Evolutionary conservation across 2,113 vertebrate species (phyloP).

Genomic region (Odontophorus gujanensis): DNA sequence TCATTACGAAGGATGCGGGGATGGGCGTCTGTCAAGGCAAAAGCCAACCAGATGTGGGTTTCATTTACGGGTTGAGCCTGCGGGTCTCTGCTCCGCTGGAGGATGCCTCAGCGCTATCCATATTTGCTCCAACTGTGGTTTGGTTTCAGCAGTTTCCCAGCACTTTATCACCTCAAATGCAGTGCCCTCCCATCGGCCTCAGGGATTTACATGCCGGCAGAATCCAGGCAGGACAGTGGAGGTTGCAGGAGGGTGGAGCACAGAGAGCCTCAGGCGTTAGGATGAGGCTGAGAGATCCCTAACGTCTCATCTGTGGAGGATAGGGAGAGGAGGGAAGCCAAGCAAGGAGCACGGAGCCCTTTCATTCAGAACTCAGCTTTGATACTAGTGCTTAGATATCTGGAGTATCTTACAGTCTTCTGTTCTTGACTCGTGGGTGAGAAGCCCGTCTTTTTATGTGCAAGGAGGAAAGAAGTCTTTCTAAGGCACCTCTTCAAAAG

Average conservation of each 20-base stretch:
- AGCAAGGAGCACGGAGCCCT: accelerated
- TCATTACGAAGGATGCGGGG: background rate
- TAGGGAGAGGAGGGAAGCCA: background rate
- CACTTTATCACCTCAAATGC: background rate
- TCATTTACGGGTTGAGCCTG: background rate
- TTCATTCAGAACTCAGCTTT: background rate
- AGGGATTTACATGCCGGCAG: accelerated
- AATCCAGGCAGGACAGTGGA: background rate
- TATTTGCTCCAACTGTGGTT: background rate
- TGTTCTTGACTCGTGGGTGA: background rate
- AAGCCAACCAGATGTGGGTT: background rate
- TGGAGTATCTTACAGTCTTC: background rate
- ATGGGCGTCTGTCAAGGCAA: accelerated
- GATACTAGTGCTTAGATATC: background rate
- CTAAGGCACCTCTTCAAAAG: background rate
- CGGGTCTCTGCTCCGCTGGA: too few species aligned
- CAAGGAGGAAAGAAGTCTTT: background rate
- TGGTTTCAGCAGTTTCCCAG: background rate
- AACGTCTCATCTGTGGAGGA: background rate
- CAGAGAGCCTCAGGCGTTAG: background rate
- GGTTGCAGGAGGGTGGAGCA: background rate
- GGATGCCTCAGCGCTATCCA: background rate
- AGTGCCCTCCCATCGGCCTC: background rate
- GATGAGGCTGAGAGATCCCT: background rate
- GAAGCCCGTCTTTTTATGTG: background rate